These are phyloP conservation scores for Sitta europaea DNA, from an alignment of 2,113 vertebrate genomes.

Conservation along the genomic window DNA sequence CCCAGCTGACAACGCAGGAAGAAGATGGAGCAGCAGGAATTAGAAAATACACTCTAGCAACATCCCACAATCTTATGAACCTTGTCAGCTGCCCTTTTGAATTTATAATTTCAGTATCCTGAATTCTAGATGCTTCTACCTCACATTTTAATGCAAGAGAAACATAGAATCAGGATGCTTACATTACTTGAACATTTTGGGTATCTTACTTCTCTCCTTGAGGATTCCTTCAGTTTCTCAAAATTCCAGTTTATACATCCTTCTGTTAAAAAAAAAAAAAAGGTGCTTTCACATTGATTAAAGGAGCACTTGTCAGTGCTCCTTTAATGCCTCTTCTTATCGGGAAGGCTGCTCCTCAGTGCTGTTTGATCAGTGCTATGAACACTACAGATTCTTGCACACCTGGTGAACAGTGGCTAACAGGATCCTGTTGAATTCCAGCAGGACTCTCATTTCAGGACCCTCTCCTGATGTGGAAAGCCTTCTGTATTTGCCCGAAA, in stretches of 20 bases:
- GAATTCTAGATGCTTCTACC: not conserved
- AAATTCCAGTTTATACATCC: not conserved
- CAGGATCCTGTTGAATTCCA: not conserved
- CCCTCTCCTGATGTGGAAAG: not conserved
- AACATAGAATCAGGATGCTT: not conserved
- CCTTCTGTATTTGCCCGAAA: not conserved
- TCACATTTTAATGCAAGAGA: not conserved
- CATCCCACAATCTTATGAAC: not conserved
- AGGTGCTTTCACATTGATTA: not conserved
- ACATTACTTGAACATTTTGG: not conserved
- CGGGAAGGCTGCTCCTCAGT: not conserved
- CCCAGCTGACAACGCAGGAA: not conserved
- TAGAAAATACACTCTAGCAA: not conserved
- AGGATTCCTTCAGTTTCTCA: not conserved
- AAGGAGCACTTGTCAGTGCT: not conserved
- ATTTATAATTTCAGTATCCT: not conserved
- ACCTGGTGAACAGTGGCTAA: rapidly evolving
- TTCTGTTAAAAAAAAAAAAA: not conserved
- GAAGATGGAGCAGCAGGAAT: not conserved
- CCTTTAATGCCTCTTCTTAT: not conserved
- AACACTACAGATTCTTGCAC: not conserved
- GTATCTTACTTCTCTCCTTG: not conserved
- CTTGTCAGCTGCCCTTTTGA: not conserved
- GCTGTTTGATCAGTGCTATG: not conserved
- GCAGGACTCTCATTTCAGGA: not conserved